phyloP scores from a whole-genome alignment of 2,888 invertebrate genomes.

The Perdita meconis region DNA sequence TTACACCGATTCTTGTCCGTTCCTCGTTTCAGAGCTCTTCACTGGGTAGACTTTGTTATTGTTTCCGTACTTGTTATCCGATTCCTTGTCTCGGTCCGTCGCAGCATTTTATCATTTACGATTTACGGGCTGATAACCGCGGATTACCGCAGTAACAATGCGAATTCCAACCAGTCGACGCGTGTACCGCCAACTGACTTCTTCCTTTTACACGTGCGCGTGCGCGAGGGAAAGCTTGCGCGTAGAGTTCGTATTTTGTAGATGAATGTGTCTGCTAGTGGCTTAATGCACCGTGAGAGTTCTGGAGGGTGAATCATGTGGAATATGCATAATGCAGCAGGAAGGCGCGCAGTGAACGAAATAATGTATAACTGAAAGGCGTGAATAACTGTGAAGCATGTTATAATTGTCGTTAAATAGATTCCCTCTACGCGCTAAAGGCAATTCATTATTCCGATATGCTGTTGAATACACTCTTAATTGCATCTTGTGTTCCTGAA shows the following conservation, averaged over 20 bases:
- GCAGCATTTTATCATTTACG: slow-evolving; percentile 18
- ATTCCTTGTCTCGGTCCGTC: background rate
- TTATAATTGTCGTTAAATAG: slow-evolving; percentile 22
- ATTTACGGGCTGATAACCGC: slow-evolving; percentile 28
- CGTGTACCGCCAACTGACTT: slow-evolving; percentile 28
- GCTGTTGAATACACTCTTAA: slow-evolving; percentile 1
- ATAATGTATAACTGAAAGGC: slow-evolving; percentile 32
- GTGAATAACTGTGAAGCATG: slow-evolving; percentile 16
- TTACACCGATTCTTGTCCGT: too few species aligned
- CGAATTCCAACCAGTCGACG: slow-evolving; percentile 29
- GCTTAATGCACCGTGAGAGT: slow-evolving; percentile 28
- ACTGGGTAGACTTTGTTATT: background rate
- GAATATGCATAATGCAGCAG: slow-evolving; percentile 41
- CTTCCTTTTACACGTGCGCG: slow-evolving; percentile 7
- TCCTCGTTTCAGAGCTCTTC: slow-evolving; percentile 18
- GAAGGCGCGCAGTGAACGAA: slow-evolving; percentile 11
- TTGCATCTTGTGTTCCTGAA: background rate
- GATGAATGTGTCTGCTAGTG: slow-evolving; percentile 2
- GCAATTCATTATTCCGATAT: slow-evolving; percentile 6
- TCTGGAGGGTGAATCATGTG: slow-evolving; percentile 15
- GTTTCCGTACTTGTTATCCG: background rate
- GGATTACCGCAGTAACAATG: slow-evolving; percentile 31
- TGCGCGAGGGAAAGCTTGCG: too few species aligned
- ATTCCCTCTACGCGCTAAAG: background rate
- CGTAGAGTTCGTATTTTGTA: background rate